phyloP scores from a whole-genome alignment of 2,113 vertebrate species.

The Hemiscyllium ocellatum region DNA sequence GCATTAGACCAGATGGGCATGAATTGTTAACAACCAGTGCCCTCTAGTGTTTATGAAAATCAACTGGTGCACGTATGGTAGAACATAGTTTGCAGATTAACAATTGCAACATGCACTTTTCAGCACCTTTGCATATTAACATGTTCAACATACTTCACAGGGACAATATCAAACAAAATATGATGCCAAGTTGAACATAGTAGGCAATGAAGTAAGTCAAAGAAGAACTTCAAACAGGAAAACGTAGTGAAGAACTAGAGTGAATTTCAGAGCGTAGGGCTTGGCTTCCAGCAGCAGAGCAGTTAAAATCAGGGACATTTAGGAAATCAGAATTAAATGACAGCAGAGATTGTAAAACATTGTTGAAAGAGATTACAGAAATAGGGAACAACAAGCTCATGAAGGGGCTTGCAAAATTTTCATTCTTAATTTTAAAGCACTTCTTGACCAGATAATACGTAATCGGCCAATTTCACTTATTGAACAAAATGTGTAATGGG shows the following conservation, averaged over 20 bases:
- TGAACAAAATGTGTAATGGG: neutral
- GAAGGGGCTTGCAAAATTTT: neutral
- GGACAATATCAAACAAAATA: neutral
- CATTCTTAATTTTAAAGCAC: neutral
- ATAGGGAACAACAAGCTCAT: neutral
- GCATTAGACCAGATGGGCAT: neutral
- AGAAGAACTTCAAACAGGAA: neutral
- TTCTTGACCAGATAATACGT: neutral
- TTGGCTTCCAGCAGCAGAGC: neutral
- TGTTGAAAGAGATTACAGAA: neutral
- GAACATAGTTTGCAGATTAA: neutral
- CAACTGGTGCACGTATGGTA: neutral
- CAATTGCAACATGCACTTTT: neutral
- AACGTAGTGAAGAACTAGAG: neutral
- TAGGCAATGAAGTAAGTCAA: neutral
- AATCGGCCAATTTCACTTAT: neutral
- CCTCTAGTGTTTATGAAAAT: neutral
- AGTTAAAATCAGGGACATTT: neutral
- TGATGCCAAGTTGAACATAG: neutral
- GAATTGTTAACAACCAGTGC: conserved; percentile 18
- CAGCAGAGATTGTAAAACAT: neutral
- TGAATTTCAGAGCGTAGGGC: neutral
- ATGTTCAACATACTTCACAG: neutral
- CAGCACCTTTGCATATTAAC: neutral
- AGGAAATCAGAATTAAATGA: too few species aligned